Conservation (phyloP, 2,113 vertebrate species). For the Cyprinus carpio region DNA sequence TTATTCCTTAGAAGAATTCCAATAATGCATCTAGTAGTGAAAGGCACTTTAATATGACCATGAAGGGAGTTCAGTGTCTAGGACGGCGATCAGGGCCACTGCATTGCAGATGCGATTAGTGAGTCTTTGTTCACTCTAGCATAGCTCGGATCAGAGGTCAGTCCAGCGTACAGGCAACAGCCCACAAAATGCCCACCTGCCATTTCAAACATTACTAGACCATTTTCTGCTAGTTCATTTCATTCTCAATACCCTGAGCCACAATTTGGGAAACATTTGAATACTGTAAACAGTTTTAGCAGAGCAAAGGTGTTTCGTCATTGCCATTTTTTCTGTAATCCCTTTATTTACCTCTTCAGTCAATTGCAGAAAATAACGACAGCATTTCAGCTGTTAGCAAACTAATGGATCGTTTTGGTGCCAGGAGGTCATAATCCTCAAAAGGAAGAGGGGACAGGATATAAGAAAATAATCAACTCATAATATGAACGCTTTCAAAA, state of each 20-base stretch:
- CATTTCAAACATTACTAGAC: conserved; percentile 35
- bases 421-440: conserved; percentile 30
- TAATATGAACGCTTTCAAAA: not conserved
- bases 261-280: conserved; percentile 30
- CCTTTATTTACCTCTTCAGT: conserved; percentile 37
- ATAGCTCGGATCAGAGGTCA: conserved; percentile 50
- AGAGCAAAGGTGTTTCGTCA: not conserved
- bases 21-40: not conserved
- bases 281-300: conserved; percentile 18
- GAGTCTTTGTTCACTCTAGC: conserved; percentile 44
- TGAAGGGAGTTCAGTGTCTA: conserved; percentile 21
- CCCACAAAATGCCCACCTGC: conserved; percentile 19
- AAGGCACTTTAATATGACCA: not conserved
- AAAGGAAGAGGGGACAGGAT: not conserved
- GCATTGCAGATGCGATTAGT: conserved; percentile 66
- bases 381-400: conserved; percentile 16
- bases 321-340: not conserved
- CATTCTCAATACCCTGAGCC: conserved; percentile 38
- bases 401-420: conserved; percentile 25
- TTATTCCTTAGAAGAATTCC: not conserved
- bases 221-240: conserved; percentile 38
- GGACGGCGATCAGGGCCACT: conserved; percentile 50
- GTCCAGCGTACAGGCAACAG: conserved; percentile 31
- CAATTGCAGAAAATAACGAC: conserved; percentile 28
- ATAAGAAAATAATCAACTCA: conserved; percentile 32